These are phyloP conservation scores for Actinostola sp. DNA, from an alignment of 92 coral and sea anemone species.

Conservation along the genomic window DNA sequence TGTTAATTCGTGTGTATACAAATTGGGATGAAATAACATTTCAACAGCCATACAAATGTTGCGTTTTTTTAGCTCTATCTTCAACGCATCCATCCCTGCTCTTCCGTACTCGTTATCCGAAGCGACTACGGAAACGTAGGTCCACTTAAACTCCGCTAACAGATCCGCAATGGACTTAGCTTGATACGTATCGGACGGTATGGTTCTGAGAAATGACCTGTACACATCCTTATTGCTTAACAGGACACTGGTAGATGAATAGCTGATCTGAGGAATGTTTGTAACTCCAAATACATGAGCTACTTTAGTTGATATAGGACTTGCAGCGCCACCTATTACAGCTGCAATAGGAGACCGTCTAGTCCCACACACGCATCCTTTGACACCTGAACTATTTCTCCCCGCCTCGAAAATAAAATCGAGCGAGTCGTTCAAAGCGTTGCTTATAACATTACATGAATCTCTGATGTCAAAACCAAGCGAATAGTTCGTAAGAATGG, in stretches of 20 bases:
- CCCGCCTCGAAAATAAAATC: constrained; percentile 76
- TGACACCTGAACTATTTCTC: constrained; percentile 18
- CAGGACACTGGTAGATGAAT: constrained; percentile 91
- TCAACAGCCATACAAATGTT: constrained; percentile 81
- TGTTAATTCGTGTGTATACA: constrained; percentile 53
- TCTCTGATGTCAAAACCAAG: constrained; percentile 94
- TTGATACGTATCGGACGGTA: constrained; percentile 97
- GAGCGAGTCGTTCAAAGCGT: constrained; percentile 69
- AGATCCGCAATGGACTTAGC: constrained; percentile 94
- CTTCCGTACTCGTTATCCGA: constrained; percentile 95
- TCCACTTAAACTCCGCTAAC: constrained; percentile 79
- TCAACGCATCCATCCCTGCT: constrained; percentile 88
- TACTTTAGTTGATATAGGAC: constrained; percentile 79
- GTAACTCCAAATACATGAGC: constrained; percentile 78
- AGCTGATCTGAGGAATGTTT: constrained; percentile 91
- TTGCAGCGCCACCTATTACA: constrained; percentile 94
- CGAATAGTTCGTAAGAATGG: constrained; percentile 50
- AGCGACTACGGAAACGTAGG: constrained; percentile 87
- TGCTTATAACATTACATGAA: constrained; percentile 81
- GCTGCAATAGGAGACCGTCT: constrained; percentile 65
- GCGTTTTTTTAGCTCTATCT: constrained; percentile 68
- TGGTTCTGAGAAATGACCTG: constrained; percentile 88
- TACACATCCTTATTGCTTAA: constrained; percentile 77
- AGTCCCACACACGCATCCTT: constrained; percentile 46
- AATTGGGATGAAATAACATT: constrained; percentile 64